Percentiles rank a stretch among this genome's conserved stretches.
Conservation (phyloP, 2,797 vertebrate species). For the Valencia hispanica region DNA sequence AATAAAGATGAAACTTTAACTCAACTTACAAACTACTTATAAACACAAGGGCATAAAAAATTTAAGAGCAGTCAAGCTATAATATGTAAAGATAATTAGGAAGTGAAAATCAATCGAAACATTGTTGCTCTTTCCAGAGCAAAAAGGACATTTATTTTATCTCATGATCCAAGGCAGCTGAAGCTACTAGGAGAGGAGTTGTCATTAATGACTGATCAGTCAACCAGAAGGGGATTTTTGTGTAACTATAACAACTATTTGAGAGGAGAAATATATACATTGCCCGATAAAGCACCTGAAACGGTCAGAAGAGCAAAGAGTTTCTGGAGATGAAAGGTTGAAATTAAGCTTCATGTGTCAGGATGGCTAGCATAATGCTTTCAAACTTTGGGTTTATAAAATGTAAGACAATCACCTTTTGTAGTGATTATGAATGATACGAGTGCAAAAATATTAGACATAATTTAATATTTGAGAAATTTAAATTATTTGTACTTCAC, state of each 20-base stretch:
- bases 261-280: background rate
- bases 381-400: background rate
- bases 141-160: background rate
- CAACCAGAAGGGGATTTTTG: background rate
- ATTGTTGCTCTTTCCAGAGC: background rate
- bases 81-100: background rate
- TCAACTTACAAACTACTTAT: background rate
- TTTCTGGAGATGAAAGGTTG: background rate
- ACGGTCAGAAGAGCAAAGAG: background rate
- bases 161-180: background rate
- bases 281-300: background rate
- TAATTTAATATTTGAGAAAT: background rate
- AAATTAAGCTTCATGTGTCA: background rate
- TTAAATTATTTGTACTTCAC: background rate
- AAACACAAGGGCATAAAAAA: background rate
- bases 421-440: background rate
- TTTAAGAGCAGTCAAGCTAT: background rate
- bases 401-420: background rate
- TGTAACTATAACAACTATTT: background rate
- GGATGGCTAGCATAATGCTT: background rate
- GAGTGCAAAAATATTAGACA: background rate
- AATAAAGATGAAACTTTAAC: background rate
- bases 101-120: background rate
- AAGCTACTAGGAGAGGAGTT: background rate
- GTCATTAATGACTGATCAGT: background rate